phyloP scores from a whole-genome alignment of 1,140 invertebrate genomes.

The Scaptomyza pallida region DNA sequence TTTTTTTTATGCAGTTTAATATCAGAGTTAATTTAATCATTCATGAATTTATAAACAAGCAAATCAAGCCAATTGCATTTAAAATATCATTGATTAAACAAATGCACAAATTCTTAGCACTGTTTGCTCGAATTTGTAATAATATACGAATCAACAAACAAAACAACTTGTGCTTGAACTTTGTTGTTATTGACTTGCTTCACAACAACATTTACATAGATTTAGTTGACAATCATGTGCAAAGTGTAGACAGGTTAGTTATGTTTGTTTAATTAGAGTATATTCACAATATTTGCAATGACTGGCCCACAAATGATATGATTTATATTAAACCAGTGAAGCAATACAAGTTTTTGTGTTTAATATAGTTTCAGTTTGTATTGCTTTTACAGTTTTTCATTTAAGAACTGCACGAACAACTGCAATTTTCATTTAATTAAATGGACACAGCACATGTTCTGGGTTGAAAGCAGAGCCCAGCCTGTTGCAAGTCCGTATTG shows the following conservation, averaged over 20 bases:
- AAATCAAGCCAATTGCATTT: too few relatives aligned
- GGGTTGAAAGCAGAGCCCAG: not conserved
- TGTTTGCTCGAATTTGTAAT: not conserved
- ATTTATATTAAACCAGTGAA: not conserved
- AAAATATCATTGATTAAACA: not conserved
- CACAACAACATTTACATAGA: not conserved
- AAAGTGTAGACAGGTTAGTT: not conserved
- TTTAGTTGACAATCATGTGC: not conserved
- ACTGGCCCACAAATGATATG: not conserved
- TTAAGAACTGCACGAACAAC: slow-evolving; percentile 13
- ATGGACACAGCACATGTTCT: slow-evolving; percentile 25
- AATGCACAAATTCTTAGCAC: not conserved
- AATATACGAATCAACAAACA: not conserved
- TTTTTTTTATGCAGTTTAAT: too few relatives aligned
- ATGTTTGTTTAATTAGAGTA: not conserved
- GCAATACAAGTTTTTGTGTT: not conserved
- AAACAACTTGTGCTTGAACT: not conserved
- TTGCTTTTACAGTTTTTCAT: not conserved
- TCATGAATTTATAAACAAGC: too few relatives aligned
- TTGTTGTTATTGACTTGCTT: not conserved
- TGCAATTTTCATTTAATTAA: slow-evolving; percentile 63
- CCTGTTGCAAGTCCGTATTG: not conserved
- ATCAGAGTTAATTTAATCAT: too few relatives aligned
- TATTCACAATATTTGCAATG: slow-evolving; percentile 5
- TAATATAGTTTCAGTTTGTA: not conserved